Base-by-base conservation (phyloP, 2,888 invertebrate species). In the Oscheius sp. region DNA sequence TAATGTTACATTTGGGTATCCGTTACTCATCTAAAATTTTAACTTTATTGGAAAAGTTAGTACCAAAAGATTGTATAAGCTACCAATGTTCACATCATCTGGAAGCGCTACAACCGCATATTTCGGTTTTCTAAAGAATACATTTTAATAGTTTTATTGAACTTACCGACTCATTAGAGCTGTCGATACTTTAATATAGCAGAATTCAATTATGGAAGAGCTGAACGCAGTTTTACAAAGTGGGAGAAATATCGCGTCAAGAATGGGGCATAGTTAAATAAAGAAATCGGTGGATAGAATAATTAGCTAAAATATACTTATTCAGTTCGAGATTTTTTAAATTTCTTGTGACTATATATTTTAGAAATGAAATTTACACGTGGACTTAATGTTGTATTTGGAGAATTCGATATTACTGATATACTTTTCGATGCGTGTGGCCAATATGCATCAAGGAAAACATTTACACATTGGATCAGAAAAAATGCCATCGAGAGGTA, bases 41-140 rank as follows among this genome's bases (percentile, higher is more conserved):
- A 22, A 44, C 9, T 14, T 44, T 47, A 47, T 47, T 8, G 36
- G 36, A 36, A 57, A 59, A 59, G 14, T 20, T n/a, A n/a, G n/a
- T 33, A 62, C 62, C 30, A 62, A 20, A 8, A 62, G 47, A 62
- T 45, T 62, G 49, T 49, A 62, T 20, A 62, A 62, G 36, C 62
- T 49, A 14, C 62, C 62, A 14, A 62, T 22, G 20, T 62, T 49
- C 17, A 20, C 47, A 30, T 45, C 49, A 1, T 49, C 49, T n/a
- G 28, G 9, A 6, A 62, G 36, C 1, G 62, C 33, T 20, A 62
- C 20, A 5, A 62, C 62, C 0, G 62, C 62, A 33, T 32, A 62
- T 62, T 33, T 45, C 12, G 62, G 62, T n/a, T 59, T 59, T 26
- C 59, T 59, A 4, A 41, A 44, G 6, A 30, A 2, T n/a, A 5